Base-by-base conservation (phyloP, 2,113 vertebrate species). In the Oxyruncus cristatus region DNA sequence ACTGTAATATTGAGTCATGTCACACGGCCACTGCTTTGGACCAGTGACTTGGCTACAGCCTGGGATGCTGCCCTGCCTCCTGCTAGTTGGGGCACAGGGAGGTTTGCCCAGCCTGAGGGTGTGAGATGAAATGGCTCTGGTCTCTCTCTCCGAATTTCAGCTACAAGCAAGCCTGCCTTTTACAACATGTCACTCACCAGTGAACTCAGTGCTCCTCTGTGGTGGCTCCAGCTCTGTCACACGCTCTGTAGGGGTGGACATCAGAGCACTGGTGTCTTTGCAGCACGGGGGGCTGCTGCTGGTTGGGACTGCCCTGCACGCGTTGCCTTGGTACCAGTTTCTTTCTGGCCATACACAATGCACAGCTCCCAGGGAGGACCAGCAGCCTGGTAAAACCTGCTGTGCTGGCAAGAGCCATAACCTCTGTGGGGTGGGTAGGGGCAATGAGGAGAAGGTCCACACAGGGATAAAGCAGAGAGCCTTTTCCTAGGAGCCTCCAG, bases 311-410 rank as follows among this genome's bases (percentile, higher is more conserved):
- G 70, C 41, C 55, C 50, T 44, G 46, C 28, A 41, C 23, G 1
- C 0, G 0, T 33, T 10, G 0, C 53, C 33, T 59, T 5, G 0
- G 18, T 50, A 27, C 52, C 15, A 3, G 22, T n/a, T 78, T 83
- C 53, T 42, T 28, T 50, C 74, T 73, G 55, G 7, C 27, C 0
- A 0, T 14, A 8, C n/a, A 9, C 47, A 35, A 0, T 12, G 33
- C n/a, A 19, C 23, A 32, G 5, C 20, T 74, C 55, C 50, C 21
- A 5, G 18, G 19, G n/a, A 67, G 27, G 42, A 37, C 21, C 7
- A 22, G 17, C 41, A 37, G 41, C 8, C 67, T 73, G 41, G 17
- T 37, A 19, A 56, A 82, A 58, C 19, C 1, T 3, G 1, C 71
- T 62, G 26, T 62, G 49, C 71, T 88, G 24, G 16, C 24, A 55